phyloP scores from a whole-genome alignment of 2,113 vertebrate genomes.

The Myxocyprinus asiaticus region DNA sequence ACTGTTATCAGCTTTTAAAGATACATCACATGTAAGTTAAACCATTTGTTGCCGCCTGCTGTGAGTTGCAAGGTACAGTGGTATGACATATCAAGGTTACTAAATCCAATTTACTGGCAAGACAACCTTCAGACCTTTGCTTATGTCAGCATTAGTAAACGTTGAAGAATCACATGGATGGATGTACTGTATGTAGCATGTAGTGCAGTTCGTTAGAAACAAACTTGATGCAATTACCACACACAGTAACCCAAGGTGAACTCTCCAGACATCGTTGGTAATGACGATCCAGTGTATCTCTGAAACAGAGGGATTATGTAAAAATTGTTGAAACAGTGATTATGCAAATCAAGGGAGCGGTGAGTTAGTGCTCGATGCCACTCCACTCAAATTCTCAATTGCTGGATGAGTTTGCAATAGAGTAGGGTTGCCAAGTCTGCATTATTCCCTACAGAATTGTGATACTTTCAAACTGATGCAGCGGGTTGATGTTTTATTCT shows the following conservation, averaged over 20 bases:
- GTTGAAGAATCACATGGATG: not conserved
- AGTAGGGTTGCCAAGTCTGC: not conserved
- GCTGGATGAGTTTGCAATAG: not conserved
- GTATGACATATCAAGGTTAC: slow-evolving; percentile 24
- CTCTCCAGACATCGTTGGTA: not conserved
- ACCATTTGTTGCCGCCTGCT: not conserved
- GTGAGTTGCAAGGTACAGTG: not conserved
- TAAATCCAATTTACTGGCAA: slow-evolving; percentile 8
- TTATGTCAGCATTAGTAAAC: slow-evolving; percentile 22
- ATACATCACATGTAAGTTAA: not conserved
- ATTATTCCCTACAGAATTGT: too few species aligned
- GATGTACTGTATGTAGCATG: not conserved
- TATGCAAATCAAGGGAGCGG: slow-evolving; percentile 38
- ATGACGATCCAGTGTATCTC: slow-evolving; percentile 20
- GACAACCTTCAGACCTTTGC: slow-evolving; percentile 19
- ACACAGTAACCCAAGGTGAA: slow-evolving; percentile 1
- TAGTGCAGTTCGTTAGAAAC: not conserved
- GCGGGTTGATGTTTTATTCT: too few species aligned
- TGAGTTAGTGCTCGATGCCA: not conserved
- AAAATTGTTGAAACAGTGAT: slow-evolving; percentile 37
- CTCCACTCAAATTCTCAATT: not conserved
- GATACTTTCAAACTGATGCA: too few species aligned
- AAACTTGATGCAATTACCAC: not conserved
- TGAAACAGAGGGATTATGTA: slow-evolving; percentile 43
- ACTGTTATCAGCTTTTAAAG: not conserved